phyloP scores from a whole-genome alignment of 2,113 vertebrate species.

The Antechinus stuartii region DNA sequence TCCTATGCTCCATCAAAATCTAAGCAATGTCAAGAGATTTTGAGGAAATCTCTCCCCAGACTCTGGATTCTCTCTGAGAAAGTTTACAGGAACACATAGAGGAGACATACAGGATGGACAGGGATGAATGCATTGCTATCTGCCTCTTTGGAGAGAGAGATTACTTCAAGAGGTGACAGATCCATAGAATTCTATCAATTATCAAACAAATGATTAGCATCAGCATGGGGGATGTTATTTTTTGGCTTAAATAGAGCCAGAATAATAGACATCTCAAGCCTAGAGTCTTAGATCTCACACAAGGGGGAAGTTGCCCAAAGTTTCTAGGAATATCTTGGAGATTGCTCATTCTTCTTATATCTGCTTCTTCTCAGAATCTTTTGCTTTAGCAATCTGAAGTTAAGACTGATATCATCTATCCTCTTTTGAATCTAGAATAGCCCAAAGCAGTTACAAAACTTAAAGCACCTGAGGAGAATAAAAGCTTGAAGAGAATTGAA shows the following conservation, averaged over 20 bases:
- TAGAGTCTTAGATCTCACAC: background rate
- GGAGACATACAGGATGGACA: background rate
- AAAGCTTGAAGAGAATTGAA: too few relatives aligned
- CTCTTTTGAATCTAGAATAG: too few relatives aligned
- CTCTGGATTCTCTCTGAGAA: background rate
- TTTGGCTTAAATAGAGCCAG: background rate
- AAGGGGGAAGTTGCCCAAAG: too few relatives aligned
- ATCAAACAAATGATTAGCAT: background rate
- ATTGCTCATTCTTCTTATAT: too few relatives aligned
- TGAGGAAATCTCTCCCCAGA: background rate
- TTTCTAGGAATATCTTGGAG: too few relatives aligned
- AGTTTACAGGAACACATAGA: background rate
- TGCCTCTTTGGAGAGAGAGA: background rate
- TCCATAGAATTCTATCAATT: background rate
- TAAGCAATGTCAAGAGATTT: background rate
- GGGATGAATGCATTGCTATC: background rate
- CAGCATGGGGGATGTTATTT: background rate
- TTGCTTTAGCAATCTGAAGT: too few relatives aligned
- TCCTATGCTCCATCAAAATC: too few relatives aligned
- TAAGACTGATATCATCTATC: too few relatives aligned
- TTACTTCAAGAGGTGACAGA: background rate
- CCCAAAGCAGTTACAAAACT: too few relatives aligned
- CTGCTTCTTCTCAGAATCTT: too few relatives aligned
- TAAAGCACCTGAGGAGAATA: too few relatives aligned
- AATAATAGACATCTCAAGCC: background rate